Percentiles rank a stretch among this genome's conserved stretches.
Conservation (phyloP, 2,113 vertebrate species). For the Sinocyclocheilus grahami region DNA sequence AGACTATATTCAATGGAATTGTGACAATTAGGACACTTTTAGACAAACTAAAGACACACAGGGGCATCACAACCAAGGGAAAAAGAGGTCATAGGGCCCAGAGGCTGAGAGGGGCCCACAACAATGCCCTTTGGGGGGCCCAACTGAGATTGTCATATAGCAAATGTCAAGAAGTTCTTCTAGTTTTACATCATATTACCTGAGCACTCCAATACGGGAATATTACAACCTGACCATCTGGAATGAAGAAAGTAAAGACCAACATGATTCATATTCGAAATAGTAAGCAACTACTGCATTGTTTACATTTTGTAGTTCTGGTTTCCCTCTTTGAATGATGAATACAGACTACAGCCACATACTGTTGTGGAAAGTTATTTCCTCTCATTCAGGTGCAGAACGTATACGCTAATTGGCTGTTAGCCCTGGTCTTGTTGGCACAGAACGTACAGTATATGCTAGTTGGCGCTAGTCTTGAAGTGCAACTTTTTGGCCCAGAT, state of each 20-base stretch:
- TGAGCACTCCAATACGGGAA: background rate
- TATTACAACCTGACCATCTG: background rate
- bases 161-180: background rate
- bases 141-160: too few species aligned
- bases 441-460: too few species aligned
- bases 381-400: background rate
- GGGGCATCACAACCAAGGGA: too few species aligned
- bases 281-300: background rate
- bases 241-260: too few species aligned
- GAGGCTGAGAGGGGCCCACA: too few species aligned
- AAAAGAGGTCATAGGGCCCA: too few species aligned
- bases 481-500: background rate
- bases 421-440: too few species aligned
- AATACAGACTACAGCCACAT: background rate
- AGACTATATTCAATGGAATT: too few species aligned
- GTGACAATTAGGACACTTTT: background rate
- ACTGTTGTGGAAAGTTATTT: background rate
- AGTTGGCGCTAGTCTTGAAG: background rate
- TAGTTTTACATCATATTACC: background rate
- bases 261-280: too few species aligned
- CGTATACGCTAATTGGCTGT: background rate
- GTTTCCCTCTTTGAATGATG: background rate
- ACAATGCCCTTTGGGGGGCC: too few species aligned
- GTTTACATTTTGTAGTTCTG: too few species aligned
- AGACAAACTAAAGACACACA: background rate